phyloP scores from a whole-genome alignment of 2,797 vertebrate species.

The Molossus molossus region DNA sequence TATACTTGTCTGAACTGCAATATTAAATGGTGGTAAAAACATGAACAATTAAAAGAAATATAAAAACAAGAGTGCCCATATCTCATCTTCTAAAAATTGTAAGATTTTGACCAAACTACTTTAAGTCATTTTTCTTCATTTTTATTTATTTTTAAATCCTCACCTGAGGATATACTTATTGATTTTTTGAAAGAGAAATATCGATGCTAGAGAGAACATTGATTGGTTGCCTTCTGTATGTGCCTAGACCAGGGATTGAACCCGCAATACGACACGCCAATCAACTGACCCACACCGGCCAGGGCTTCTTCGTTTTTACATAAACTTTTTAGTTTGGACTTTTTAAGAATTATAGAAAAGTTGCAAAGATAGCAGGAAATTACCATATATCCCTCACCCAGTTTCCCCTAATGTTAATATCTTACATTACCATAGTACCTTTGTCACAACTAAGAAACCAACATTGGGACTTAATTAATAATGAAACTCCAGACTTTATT shows the following conservation, averaged over 20 bases:
- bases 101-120: not conserved
- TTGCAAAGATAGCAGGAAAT: not conserved
- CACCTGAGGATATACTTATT: not conserved
- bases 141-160: not conserved
- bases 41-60: not conserved
- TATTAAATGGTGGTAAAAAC: conserved; percentile 8
- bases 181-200: not conserved
- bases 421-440: not conserved
- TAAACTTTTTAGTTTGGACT: not conserved
- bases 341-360: not conserved
- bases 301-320: not conserved
- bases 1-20: not conserved
- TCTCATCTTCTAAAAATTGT: conserved; percentile 34
- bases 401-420: too few relatives aligned
- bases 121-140: conserved; percentile 30
- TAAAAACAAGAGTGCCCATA: not conserved
- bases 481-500: not conserved
- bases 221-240: not conserved
- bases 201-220: not conserved
- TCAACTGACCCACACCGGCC: not conserved
- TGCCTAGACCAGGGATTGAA: not conserved
- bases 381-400: accelerated
- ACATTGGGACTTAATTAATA: not conserved
- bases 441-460: not conserved
- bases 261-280: not conserved